Percentiles rank a stretch among this genome's conserved stretches.
Conservation (phyloP, 2,888 invertebrate genomes). For the Nematopogon swammerdamellus region DNA sequence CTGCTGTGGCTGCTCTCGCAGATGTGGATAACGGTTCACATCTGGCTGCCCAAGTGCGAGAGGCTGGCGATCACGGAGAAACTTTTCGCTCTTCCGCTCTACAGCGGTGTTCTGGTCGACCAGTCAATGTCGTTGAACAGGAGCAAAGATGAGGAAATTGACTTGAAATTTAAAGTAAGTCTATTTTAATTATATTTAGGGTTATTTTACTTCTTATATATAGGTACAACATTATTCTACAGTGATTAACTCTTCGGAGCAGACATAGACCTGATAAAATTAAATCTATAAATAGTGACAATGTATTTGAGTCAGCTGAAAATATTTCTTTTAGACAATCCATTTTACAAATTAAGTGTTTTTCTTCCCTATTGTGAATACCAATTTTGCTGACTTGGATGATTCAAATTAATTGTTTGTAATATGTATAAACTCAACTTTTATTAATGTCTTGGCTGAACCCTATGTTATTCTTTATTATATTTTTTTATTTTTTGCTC, state of each 20-base stretch:
- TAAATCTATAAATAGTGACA: too few species aligned
- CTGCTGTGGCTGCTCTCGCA: slow-evolving; percentile 79
- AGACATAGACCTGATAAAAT: background rate
- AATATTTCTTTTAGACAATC: too few species aligned
- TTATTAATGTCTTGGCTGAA: too few species aligned
- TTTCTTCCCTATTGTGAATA: too few species aligned
- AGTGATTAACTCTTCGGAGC: background rate
- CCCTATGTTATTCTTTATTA: too few species aligned
- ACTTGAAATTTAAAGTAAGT: slow-evolving; percentile 40
- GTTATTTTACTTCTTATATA: background rate
- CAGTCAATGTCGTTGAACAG: slow-evolving; percentile 82
- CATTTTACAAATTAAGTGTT: too few species aligned
- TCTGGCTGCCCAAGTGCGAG: slow-evolving; percentile 82
- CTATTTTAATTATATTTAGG: background rate
- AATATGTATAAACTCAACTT: too few species aligned
- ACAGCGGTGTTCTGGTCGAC: slow-evolving; percentile 77
- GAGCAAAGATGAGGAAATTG: slow-evolving; percentile 63
- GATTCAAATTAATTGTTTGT: too few species aligned
- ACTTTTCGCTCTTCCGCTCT: slow-evolving; percentile 81
- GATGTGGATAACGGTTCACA: slow-evolving; percentile 80
- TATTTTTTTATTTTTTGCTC: too few species aligned
- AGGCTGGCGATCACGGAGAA: slow-evolving; percentile 81
- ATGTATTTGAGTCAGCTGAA: too few species aligned
- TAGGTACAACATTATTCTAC: background rate
- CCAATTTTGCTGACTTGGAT: too few species aligned